phyloP scores from a whole-genome alignment of 2,113 vertebrate species.

The Miniopterus natalensis region DNA sequence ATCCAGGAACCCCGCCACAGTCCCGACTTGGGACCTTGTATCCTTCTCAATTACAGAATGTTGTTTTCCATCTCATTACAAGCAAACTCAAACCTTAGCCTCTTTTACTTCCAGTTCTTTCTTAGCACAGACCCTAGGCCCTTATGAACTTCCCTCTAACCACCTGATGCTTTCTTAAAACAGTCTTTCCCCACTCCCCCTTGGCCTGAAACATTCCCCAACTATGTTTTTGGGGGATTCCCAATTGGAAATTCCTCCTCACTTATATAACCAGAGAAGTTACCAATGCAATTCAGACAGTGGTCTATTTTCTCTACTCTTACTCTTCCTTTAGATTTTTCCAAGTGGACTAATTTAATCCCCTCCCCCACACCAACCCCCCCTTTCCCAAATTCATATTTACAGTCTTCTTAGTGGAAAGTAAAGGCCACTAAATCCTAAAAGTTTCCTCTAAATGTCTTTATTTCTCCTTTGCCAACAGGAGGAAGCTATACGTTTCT shows the following conservation, averaged over 20 bases:
- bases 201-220: slow-evolving; percentile 35
- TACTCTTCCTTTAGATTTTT: slow-evolving; percentile 52
- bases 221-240: not conserved
- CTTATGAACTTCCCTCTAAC: not conserved
- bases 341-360: not conserved
- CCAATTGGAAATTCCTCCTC: not conserved
- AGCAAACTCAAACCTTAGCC: not conserved
- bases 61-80: not conserved
- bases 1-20: too few species aligned
- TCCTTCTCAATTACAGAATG: not conserved
- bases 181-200: not conserved
- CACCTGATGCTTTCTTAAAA: not conserved
- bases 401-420: slow-evolving; percentile 34
- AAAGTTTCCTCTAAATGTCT: slow-evolving; percentile 61
- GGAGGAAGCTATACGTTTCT: slow-evolving; percentile 64
- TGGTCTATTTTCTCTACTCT: not conserved
- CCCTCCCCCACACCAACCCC: not conserved
- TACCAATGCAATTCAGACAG: not conserved
- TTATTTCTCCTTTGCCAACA: slow-evolving; percentile 53
- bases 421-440: slow-evolving; percentile 60
- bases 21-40: not conserved
- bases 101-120: not conserved
- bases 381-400: slow-evolving; percentile 47
- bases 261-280: not conserved
- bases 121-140: not conserved